Evolutionary conservation across 2,113 vertebrate species (phyloP), one percentile per base, ranked within the genome.

Genomic region (Halichoeres trimaculatus): DNA sequence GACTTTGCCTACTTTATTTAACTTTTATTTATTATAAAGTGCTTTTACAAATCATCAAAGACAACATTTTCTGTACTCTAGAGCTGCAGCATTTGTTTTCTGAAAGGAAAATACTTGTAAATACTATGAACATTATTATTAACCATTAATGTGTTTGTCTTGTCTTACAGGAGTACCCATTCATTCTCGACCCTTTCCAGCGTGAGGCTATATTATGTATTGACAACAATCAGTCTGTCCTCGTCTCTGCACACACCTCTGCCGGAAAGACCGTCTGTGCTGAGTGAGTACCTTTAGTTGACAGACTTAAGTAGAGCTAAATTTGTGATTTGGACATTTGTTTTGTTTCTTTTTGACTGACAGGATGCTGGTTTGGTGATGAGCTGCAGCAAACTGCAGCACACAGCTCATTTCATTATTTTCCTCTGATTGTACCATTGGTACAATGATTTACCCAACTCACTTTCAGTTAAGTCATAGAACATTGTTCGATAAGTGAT

Each of bases 231-330:
- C 96, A 99, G 85, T 99, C 98, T 47, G 98, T 99, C 23, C 92
- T 99, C 26, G 98, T 99, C 43, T 99, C 98, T 8, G 98, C 98
- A 36, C 98, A 99, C 81, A 99, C 98, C 5, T 99, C 98, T 67
- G 98, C 98, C n/a, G 98, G 98, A 51, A 99, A 99, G 93, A 99
- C 98, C 3, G 98, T 99, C n/a, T 99, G 98, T 79, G 98, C 98
- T 16, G 98, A 99, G 97, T 99, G 91, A 95, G 98, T 97, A 14
- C 70, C 41, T 20, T 35, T 1, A 11, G 2, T 30, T 47, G 36
- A 51, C 12, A 23, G 3, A 11, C 3, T 40, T 30, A 4, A 30
- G 30, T 30, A 30, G 6, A 30, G 30, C 30, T 30, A 30, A 30
- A 30, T 30, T 30, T 30, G 30, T 30, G 30, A 30, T 30, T 30